phyloP scores from a whole-genome alignment of 1,140 invertebrate genomes.

The Octopus bimaculoides region DNA sequence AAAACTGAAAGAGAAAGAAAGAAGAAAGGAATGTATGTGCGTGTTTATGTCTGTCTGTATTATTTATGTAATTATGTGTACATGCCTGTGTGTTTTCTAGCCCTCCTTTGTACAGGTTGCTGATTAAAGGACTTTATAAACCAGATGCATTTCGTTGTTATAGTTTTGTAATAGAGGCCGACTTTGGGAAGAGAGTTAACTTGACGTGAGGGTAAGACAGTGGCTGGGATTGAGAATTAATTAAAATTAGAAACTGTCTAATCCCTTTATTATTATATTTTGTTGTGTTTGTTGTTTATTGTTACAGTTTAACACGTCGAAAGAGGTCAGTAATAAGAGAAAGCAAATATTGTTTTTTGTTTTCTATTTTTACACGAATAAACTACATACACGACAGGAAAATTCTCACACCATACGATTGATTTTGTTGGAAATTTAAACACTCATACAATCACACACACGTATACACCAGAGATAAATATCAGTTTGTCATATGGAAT shows the following conservation, averaged over 20 bases:
- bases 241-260: no score
- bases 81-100: no score
- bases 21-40: no score
- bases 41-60: no score
- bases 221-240: neutral
- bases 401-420: neutral
- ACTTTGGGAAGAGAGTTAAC: neutral
- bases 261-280: neutral
- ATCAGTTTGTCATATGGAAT: no score
- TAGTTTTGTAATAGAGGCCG: neutral
- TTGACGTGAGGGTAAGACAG: neutral
- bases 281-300: neutral
- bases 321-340: neutral
- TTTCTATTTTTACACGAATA: neutral
- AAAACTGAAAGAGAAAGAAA: no score
- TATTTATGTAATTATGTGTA: no score
- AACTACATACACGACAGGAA: neutral
- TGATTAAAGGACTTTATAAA: neutral
- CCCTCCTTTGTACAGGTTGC: neutral
- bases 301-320: neutral
- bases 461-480: no score
- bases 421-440: neutral
- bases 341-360: neutral
- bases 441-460: neutral
- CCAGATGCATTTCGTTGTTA: neutral